Base-by-base conservation (phyloP, 2,888 invertebrate species). In the Nowickia ferox region DNA sequence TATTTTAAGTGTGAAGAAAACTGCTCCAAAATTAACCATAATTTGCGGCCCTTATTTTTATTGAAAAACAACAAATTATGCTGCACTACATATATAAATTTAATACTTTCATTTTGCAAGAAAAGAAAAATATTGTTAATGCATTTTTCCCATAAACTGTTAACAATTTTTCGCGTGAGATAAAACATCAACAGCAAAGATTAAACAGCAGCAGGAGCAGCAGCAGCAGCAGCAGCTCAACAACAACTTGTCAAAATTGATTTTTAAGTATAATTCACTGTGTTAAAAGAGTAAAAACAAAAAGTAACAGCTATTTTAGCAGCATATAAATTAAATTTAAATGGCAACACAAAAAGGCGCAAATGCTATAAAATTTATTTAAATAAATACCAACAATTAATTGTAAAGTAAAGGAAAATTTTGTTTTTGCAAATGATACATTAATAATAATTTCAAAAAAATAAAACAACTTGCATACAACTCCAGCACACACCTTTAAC, bases 221-320 rank as follows among this genome's bases (percentile, higher is more conserved):
- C 2, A 30, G 30, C 40, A 59, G 9, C 15, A n/a, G 4, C 46
- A 30, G 9, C 61, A 63, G 75, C 30, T 30, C 30, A 30, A 30
- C 30, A 82, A 76, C 53, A 76, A 71, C 53, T 75, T 68, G 51
- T 61, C 46, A 38, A 81, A 82, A 82, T 76, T 76, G 82, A 76
- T 76, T 76, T 81, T 81, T 66, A 66, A 66, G 17, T 61, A 74
- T 74, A 55, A 81, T 81, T 68, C 66, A n/a, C 40, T 65, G 72
- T 61, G 10, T 48, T 57, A 57, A 57, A 59, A 61, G 19, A 57
- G 10, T 0, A 48, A 48, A 48, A 48, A 48, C 2, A n/a, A n/a
- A 48, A 48, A 46, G 44, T 57, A 72, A 72, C 72, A 57, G 63
- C 30, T 48, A 72, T 63, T 72, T 80, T 59, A 30, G 42, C 74